These are phyloP conservation scores for Pyrgus malvae DNA, from an alignment of 2,888 invertebrate genomes.

Conservation along the genomic window DNA sequence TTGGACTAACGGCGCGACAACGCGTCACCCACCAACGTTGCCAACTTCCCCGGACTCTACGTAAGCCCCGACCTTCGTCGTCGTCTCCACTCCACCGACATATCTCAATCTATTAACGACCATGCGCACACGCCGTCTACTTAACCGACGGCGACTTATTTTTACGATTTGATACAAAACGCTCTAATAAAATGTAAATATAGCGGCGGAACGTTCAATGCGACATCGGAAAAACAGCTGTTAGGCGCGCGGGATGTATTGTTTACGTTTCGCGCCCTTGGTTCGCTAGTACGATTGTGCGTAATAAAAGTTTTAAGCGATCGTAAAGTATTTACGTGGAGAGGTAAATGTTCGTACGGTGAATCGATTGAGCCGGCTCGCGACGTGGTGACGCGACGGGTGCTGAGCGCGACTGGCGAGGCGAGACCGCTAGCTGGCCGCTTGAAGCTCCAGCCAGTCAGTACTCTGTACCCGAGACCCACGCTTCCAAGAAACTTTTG, in stretches of 20 bases:
- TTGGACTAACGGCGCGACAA: constrained; percentile 46
- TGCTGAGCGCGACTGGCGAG: constrained; percentile 66
- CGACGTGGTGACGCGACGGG: constrained; percentile 63
- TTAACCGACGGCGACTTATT: constrained; percentile 2
- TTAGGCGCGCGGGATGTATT: constrained; percentile 26
- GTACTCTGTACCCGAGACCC: constrained; percentile 31
- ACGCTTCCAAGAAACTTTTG: constrained; percentile 11
- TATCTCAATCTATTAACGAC: constrained; percentile 54
- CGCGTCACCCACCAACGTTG: constrained; percentile 58
- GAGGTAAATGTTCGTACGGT: constrained; percentile 49
- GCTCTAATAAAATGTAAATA: too few relatives aligned
- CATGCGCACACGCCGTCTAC: constrained; percentile 45
- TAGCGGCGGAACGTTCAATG: constrained; percentile 25
- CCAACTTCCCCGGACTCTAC: constrained; percentile 63
- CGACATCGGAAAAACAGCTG: constrained; percentile 18
- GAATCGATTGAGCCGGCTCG: constrained; percentile 56
- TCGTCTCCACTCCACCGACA: constrained; percentile 44
- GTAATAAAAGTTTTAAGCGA: constrained; percentile 49
- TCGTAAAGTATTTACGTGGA: constrained; percentile 48
- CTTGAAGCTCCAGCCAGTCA: constrained; percentile 45
- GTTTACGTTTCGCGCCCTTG: constrained; percentile 4
- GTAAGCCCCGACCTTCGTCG: constrained; percentile 64
- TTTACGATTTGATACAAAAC: too few relatives aligned
- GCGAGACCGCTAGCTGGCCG: constrained; percentile 48
- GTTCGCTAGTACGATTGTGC: too few relatives aligned